Conservation (phyloP, 1,140 invertebrate genomes). For the Nebria ingens region DNA sequence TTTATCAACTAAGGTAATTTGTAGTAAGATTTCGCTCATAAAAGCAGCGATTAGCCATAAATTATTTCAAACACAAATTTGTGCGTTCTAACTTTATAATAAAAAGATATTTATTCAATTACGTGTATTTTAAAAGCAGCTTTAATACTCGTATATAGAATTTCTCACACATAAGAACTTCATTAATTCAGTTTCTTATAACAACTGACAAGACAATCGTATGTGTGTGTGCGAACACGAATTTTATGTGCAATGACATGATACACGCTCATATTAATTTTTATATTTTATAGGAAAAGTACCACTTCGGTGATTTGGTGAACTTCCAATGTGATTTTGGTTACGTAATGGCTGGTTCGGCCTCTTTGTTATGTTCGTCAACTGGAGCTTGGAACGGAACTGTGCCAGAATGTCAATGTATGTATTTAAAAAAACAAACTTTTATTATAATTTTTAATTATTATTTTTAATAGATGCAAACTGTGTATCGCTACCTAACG, state of each 20-base stretch:
- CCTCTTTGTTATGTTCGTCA: slow-evolving; percentile 76
- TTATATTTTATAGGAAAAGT: slow-evolving; percentile 42
- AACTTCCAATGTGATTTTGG: slow-evolving; percentile 93
- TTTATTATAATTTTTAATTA: slow-evolving; percentile 6
- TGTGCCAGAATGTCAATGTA: slow-evolving; percentile 84
- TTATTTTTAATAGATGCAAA: slow-evolving; percentile 58
- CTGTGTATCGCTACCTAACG: slow-evolving; percentile 81
- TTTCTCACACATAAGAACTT: too few species aligned
- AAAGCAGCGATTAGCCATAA: too few species aligned
- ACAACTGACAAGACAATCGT: too few species aligned
- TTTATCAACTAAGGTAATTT: slow-evolving; percentile 58
- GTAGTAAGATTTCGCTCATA: background rate
- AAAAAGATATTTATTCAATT: too few species aligned
- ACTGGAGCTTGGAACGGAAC: slow-evolving; percentile 90
- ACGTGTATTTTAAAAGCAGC: too few species aligned
- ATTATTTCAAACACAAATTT: too few species aligned
- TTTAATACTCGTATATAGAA: too few species aligned
- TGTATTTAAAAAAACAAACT: slow-evolving; percentile 27
- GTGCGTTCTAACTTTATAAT: too few species aligned
- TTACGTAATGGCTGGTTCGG: slow-evolving; percentile 78
- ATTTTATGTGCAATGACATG: background rate
- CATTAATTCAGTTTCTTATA: too few species aligned
- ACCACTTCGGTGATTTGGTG: slow-evolving; percentile 84
- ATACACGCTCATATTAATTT: too few species aligned
- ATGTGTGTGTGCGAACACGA: too few species aligned